phyloP scores from a whole-genome alignment of 2,113 vertebrate species.

The Sclerurus mexicanus region DNA sequence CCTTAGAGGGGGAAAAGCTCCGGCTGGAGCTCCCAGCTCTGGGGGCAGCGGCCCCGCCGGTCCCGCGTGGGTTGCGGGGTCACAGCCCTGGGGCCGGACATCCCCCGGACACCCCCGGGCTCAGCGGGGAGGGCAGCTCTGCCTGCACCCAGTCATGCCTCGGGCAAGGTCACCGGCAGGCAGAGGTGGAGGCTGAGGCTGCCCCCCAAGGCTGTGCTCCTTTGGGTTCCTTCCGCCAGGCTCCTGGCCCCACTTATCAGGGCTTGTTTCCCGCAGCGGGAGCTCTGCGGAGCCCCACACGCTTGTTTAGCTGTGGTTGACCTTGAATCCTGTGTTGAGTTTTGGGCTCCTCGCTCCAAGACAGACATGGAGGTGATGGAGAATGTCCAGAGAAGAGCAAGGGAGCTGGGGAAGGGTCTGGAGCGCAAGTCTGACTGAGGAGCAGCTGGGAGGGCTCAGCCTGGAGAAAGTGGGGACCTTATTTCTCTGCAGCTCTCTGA shows the following conservation, averaged over 20 bases:
- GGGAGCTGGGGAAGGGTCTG: background rate
- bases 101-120: background rate
- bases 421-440: background rate
- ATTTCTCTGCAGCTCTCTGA: background rate
- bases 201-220: background rate
- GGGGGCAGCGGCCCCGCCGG: background rate
- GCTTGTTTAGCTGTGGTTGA: fast-evolving
- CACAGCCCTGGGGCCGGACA: background rate
- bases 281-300: background rate
- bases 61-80: background rate
- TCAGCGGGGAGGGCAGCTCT: background rate
- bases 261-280: background rate
- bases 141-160: fast-evolving
- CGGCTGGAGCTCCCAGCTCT: background rate
- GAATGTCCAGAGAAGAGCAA: background rate
- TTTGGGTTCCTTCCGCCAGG: background rate
- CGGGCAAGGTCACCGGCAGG: background rate
- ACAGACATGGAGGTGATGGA: background rate
- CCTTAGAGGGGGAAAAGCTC: fast-evolving
- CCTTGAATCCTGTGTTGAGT: background rate
- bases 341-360: background rate
- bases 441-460: background rate
- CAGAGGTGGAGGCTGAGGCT: background rate
- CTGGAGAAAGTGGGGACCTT: background rate
- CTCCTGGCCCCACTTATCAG: fast-evolving